Evolutionary conservation across 2,888 invertebrate species (phyloP).

Genomic region (Teleiodes luculella): DNA sequence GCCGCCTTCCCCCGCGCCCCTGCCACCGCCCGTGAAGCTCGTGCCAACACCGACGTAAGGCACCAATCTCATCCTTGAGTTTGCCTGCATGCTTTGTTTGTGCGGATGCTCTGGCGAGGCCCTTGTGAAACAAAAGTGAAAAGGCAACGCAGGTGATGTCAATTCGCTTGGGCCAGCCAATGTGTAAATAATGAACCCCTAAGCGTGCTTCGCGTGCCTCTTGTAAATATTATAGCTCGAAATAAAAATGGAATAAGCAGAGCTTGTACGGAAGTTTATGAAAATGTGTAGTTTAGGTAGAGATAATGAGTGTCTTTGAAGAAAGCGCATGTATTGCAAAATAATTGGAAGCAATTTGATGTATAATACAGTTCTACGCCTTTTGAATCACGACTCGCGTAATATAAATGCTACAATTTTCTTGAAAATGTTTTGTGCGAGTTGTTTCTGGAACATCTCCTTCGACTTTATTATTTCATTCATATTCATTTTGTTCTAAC

Average conservation of each 20-base stretch:
- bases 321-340: not conserved
- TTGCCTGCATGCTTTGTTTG: conserved; percentile 73
- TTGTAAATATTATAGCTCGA: conserved; percentile 43
- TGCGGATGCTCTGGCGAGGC: conserved; percentile 58
- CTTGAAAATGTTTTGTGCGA: conserved; percentile 3
- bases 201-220: conserved; percentile 46
- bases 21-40: conserved; percentile 88
- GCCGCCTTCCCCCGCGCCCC: conserved; percentile 87
- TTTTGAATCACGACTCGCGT: not conserved
- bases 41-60: conserved; percentile 84
- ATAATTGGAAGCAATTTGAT: conserved; percentile 4
- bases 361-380: not conserved
- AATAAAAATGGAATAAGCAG: not conserved
- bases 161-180: conserved; percentile 49
- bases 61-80: conserved; percentile 49
- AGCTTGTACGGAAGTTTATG: conserved; percentile 27
- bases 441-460: conserved; percentile 68
- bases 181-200: conserved; percentile 49
- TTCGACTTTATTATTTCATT: conserved; percentile 46
- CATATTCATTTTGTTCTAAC: conserved; percentile 25
- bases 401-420: conserved; percentile 2
- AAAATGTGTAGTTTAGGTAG: conserved; percentile 30
- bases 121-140: conserved; percentile 37
- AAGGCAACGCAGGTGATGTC: conserved; percentile 19
- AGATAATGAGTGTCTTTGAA: conserved; percentile 9